Evolutionary conservation across 2,888 invertebrate species (phyloP), one percentile per base, ranked within the genome.

Genomic region (Stictocephala bisonia): DNA sequence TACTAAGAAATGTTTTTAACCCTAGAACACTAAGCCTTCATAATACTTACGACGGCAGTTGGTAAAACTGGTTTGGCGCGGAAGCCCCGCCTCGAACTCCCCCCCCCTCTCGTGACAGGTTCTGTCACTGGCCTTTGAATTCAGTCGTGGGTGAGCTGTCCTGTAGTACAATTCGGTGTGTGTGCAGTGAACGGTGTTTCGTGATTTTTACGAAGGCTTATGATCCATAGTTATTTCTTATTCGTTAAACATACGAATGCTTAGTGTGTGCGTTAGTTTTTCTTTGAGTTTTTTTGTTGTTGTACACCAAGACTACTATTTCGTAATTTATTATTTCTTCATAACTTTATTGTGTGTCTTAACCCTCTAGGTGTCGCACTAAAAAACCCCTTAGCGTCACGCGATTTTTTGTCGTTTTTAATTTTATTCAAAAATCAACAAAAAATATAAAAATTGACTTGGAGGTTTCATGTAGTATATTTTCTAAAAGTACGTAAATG

Each of bases 11-110:
- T n/a, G n/a, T n/a, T n/a, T n/a, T 50, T 50, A 50, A 50, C 50
- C 50, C 50, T 50, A 50, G 50, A 50, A 18, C 50, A 50, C 50
- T 50, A 50, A 50, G 50, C 50, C 50, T 50, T 50, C 50, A 24
- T 50, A 50, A 50, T 50, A 50, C 24, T 50, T 50, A 50, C 50
- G 50, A n/a, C n/a, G n/a, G n/a, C n/a, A n/a, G n/a, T n/a, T n/a
- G n/a, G 50, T 50, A 50, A 50, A 50, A 50, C 50, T 50, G 50
- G 50, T 50, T 50, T 50, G 50, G 50, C 3, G 50, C 50, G 15
- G 50, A 50, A 2, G 50, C 18, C 50, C 50, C 50, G 20, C 50
- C 50, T n/a, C 24, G 22, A 18, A 50, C 20, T n/a, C 50, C 24
- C 50, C 50, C 50, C 50, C 50, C 3, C 50, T 50, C 50, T 50